A percentile compares a stretch with the other conserved stretches of the same genome.
Evolutionary conservation across 2,888 invertebrate genomes (phyloP).

Genomic region (Poecilobothrus nobilitatus): DNA sequence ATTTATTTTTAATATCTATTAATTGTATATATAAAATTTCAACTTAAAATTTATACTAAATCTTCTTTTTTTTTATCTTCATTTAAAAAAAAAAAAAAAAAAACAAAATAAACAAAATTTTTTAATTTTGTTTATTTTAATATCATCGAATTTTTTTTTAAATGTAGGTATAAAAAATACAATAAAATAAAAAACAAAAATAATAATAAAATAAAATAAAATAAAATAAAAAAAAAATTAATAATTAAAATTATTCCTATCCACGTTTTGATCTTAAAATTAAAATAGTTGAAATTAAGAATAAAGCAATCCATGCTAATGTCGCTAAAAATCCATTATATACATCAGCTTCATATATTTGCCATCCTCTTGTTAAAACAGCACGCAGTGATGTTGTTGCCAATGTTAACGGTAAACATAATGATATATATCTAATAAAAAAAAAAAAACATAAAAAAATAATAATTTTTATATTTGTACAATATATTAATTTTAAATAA

Average conservation of each 20-base stretch:
- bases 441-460: neutral
- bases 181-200: slow-evolving; percentile 8
- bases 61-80: neutral
- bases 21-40: neutral
- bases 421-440: slow-evolving; percentile 57
- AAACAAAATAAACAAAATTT: no score
- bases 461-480: neutral
- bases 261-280: slow-evolving; percentile 75
- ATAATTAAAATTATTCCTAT: slow-evolving; percentile 40
- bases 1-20: slow-evolving; percentile 7
- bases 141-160: neutral
- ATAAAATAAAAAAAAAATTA: neutral
- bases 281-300: slow-evolving; percentile 68
- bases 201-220: neutral
- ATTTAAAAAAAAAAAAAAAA: no score
- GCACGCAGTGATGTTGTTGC: slow-evolving; percentile 87
- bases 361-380: slow-evolving; percentile 83
- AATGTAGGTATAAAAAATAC: slow-evolving; percentile 13
- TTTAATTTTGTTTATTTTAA: no score
- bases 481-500: neutral
- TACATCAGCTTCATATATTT: slow-evolving; percentile 68
- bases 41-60: neutral
- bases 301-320: slow-evolving; percentile 74
- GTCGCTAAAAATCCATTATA: slow-evolving; percentile 83
- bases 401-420: slow-evolving; percentile 76